These are phyloP conservation scores for Pelosia muscerda DNA, from an alignment of 2,888 invertebrate genomes.

Conservation along the genomic window DNA sequence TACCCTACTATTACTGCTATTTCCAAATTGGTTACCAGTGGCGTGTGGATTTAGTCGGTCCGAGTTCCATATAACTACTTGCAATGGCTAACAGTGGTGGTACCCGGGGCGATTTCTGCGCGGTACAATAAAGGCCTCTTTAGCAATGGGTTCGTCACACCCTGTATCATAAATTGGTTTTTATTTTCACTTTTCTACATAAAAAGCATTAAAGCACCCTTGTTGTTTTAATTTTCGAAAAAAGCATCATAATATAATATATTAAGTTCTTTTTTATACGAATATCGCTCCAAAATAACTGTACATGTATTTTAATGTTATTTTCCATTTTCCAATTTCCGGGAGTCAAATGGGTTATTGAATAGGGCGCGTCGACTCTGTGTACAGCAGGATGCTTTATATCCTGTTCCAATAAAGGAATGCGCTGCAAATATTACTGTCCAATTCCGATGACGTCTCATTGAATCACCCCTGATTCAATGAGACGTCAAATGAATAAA, in stretches of 20 bases:
- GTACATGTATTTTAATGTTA: constrained; percentile 35
- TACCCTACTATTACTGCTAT: no score
- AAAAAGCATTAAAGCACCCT: not conserved
- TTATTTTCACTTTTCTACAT: not conserved
- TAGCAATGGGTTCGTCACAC: not conserved
- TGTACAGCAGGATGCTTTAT: constrained; percentile 39
- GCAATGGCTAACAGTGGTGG: no score
- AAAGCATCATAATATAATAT: not conserved
- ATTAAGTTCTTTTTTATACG: not conserved
- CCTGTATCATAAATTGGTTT: not conserved
- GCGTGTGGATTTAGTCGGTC: no score
- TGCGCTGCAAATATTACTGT: constrained; percentile 12
- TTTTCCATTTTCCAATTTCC: constrained; percentile 43
- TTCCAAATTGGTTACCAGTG: no score
- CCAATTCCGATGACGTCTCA: constrained; percentile 8
- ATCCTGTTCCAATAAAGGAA: constrained; percentile 24
- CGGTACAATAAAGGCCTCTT: not conserved
- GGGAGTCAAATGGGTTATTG: constrained; percentile 46
- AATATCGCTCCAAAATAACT: constrained; percentile 34
- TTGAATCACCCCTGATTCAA: no score
- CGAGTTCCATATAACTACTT: no score
- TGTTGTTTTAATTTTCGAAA: not conserved
- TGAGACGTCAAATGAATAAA: no score
- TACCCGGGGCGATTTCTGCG: no score
- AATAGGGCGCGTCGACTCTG: constrained; percentile 36